Evolutionary conservation across 2,888 invertebrate genomes (phyloP).

Genomic region (Andrena trimmerana): DNA sequence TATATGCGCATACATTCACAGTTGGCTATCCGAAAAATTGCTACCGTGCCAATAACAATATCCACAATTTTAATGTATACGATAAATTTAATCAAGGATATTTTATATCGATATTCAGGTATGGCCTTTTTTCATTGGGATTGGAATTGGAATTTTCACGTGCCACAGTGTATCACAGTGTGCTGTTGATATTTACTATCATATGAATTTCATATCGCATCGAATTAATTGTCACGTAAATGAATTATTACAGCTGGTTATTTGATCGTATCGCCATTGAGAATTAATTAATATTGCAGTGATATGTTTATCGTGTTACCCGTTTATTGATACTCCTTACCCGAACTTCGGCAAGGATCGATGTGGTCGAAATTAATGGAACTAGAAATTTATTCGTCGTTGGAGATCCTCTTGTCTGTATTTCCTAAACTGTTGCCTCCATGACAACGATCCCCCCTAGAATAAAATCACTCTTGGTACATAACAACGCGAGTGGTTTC

Average conservation of each 20-base stretch:
- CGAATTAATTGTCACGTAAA: not conserved
- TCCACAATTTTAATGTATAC: not conserved
- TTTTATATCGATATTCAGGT: not conserved
- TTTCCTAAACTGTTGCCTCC: not conserved
- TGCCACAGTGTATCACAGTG: no score
- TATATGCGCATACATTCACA: not conserved
- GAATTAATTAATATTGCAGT: not conserved
- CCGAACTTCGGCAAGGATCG: not conserved
- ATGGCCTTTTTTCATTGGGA: no score
- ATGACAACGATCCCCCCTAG: not conserved
- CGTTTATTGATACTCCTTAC: not conserved
- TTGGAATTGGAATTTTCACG: no score
- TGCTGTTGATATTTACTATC: not conserved
- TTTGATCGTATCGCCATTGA: not conserved
- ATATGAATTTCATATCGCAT: not conserved
- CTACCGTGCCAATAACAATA: not conserved
- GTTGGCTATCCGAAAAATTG: not conserved
- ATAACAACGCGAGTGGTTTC: not conserved
- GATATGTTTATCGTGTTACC: no score
- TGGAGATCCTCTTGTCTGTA: not conserved
- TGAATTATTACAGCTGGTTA: not conserved
- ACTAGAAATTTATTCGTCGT: not conserved
- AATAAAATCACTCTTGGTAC: conserved; percentile 1
- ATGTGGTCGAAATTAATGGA: not conserved
- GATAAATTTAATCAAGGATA: not conserved